Percentiles rank a stretch among this genome's conserved stretches.
Evolutionary conservation across 2,888 invertebrate species (phyloP).

Genomic region (Creontiades dilutus): DNA sequence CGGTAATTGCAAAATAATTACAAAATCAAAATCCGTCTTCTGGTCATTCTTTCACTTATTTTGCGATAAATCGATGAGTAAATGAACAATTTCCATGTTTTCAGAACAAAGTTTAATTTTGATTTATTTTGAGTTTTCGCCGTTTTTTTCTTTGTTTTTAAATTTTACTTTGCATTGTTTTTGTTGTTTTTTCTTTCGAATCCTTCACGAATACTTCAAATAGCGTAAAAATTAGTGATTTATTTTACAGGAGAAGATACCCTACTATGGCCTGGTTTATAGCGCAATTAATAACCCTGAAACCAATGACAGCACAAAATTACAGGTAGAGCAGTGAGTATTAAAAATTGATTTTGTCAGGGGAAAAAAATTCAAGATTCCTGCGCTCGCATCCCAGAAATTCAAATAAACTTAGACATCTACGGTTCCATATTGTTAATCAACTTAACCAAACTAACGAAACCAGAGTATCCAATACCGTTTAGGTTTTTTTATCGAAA

Average conservation of each 20-base stretch:
- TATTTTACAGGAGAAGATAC: slow-evolving; percentile 69
- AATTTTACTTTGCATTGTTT: not conserved
- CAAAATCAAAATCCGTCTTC: too few species aligned
- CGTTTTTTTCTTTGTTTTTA: not conserved
- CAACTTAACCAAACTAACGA: too few species aligned
- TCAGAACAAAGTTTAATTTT: slow-evolving; percentile 15
- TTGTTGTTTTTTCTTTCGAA: slow-evolving; percentile 52
- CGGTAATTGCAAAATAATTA: too few species aligned
- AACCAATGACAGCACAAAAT: slow-evolving; percentile 63
- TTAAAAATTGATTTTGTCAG: slow-evolving; percentile 56
- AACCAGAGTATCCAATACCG: too few species aligned
- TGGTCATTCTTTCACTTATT: too few species aligned
- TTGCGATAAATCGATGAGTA: too few species aligned
- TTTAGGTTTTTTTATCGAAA: too few species aligned
- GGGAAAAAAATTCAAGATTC: not conserved
- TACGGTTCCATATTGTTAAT: too few species aligned
- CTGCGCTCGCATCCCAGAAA: not conserved
- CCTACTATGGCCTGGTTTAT: slow-evolving; percentile 66
- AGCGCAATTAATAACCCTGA: slow-evolving; percentile 64
- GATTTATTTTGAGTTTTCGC: not conserved
- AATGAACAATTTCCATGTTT: not conserved
- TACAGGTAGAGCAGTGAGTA: slow-evolving; percentile 71
- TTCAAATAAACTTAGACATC: not conserved
- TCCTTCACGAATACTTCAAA: slow-evolving; percentile 59
- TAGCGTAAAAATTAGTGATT: slow-evolving; percentile 68